Base-by-base conservation (phyloP, 1,140 invertebrate species). In the Formica selysi region DNA sequence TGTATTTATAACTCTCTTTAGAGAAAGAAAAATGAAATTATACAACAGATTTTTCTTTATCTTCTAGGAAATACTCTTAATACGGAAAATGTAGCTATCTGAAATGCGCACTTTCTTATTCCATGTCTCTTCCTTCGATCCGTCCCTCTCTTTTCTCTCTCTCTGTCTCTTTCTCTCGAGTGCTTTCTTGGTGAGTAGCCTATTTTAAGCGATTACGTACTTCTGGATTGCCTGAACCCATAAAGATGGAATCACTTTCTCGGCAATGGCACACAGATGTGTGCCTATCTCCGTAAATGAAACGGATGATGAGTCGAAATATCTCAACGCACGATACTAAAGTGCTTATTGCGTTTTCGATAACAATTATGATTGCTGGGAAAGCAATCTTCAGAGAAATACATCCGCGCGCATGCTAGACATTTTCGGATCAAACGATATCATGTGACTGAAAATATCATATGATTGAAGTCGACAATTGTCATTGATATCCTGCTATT, bases 131-230 rank as follows among this genome's bases (percentile, higher is more conserved):
- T 64, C 41, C 41, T 64, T 76, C 67, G 22, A 59, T 74, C 61
- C 36, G n/a, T 67, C 48, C 19, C 7, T 8, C 32, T 51, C 32
- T 54, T 3, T 48, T 26, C 7, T 13, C 32, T 51, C 16, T 48
- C 3, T 76, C 48, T 19, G 10, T 68, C 48, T 29, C 8, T 16
- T 10, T 54, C 32, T 73, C 48, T 16, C 0, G 4, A 51, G 44
- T 62, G 44, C 36, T 61, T 87, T 51, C 68, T 87, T 71, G 57
- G 29, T 41, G 86, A 61, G 48, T 57, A 73, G 65, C 65, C 88
- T 88, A 88, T 89, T 89, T 89, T 76, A 62, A 88, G 81, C 87
- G 81, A 86, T 89, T 89, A 86, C 87, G 74, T 48, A 76, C 65
- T 67, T 68, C 36, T 51, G 76, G 57, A 76, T 89, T 26, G 81